Evolutionary conservation across 2,797 vertebrate species (phyloP), one percentile per base, ranked within the genome.

Genomic region (Esox lucius): DNA sequence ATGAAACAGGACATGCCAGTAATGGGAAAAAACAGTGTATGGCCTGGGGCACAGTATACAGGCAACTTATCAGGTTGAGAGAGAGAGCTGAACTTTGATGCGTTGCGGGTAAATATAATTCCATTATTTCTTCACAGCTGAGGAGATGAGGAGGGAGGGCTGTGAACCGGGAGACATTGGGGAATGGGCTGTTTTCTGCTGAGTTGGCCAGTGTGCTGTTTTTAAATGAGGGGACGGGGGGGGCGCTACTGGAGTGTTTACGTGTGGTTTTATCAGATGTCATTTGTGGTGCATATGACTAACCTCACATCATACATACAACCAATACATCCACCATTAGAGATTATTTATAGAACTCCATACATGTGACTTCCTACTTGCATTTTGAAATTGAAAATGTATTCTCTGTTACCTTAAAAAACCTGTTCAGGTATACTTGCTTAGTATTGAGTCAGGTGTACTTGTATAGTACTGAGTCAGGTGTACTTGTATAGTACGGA

Each of bases 111-210:
- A 92, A 93, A 94, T 92, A 91, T 93, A 94, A 96, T 95, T 95
- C 95, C 93, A 94, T 96, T 95, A 95, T 94, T 94, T 93, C 89
- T 93, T 94, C 91, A 87, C 94, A 94, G 95, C 94, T 93, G 94
- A 92, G 88, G 94, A 95, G 91, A 94, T 92, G 93, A 68, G 67
- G 80, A 89, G 88, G 90, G 64, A 81, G 88, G 82, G 86, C 82
- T 70, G 13, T 11, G 83, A 83, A 81, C 81, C 64, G 73, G 22
- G 64, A 61, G 42, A 86, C 80, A 85, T 1, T 65, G 87, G 87
- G 83, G 91, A 84, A 78, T 48, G 79, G 46, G 75, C n/a, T 64
- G 73, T 70, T n/a, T 89, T 86, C 71, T 85, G 91, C 92, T 90
- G 88, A 87, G 87, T 86, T 80, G 76, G 75, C 75, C 87, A 91